Conservation (phyloP, 2,888 invertebrate species). For the Embidobia sp. region DNA sequence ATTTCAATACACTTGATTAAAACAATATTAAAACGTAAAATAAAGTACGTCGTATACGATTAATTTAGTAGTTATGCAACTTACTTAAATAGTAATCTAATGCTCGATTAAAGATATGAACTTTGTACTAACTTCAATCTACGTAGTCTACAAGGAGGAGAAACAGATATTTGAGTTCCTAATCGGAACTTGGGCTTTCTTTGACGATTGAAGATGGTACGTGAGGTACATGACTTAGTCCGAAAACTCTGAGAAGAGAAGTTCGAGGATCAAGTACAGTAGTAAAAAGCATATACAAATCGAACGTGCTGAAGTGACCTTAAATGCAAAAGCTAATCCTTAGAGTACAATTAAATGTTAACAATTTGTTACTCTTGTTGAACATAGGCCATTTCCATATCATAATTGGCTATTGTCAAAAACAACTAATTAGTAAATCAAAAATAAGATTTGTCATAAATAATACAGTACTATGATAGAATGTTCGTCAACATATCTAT, state of each 20-base stretch:
- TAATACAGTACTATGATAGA: too few relatives aligned
- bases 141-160: slow-evolving; percentile 5
- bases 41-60: too few relatives aligned
- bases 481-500: too few relatives aligned
- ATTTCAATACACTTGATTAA: too few relatives aligned
- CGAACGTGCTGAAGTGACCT: slow-evolving; percentile 34
- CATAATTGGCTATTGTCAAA: too few relatives aligned
- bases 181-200: slow-evolving; percentile 28
- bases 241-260: slow-evolving; percentile 12
- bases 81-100: slow-evolving; percentile 13
- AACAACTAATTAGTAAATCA: too few relatives aligned
- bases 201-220: slow-evolving; percentile 29
- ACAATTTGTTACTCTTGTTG: slow-evolving; percentile 13
- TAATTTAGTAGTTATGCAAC: too few relatives aligned
- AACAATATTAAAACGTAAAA: too few relatives aligned
- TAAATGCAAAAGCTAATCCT: slow-evolving; percentile 13
- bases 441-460: too few relatives aligned
- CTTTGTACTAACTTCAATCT: slow-evolving; percentile 20
- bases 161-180: slow-evolving; percentile 36
- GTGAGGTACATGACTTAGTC: slow-evolving; percentile 32
- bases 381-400: slow-evolving; percentile 5
- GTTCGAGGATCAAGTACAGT: slow-evolving; percentile 24
- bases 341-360: not conserved
- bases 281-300: slow-evolving; percentile 38
- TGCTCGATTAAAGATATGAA: slow-evolving; percentile 23